These are phyloP conservation scores for Masticophis lateralis DNA, from an alignment of 2,797 vertebrate species.

Conservation along the genomic window DNA sequence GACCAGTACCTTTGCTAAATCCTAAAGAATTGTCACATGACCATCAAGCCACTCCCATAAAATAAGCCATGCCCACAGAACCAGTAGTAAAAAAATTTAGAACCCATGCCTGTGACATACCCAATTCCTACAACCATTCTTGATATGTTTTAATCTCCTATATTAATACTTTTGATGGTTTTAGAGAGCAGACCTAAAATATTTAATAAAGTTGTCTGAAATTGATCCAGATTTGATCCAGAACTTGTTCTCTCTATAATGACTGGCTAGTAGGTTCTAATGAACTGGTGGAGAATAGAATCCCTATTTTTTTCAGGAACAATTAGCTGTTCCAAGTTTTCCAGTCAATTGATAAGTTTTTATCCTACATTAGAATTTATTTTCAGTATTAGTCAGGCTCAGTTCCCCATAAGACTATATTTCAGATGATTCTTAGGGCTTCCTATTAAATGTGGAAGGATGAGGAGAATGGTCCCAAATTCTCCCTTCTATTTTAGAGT, in stretches of 20 bases:
- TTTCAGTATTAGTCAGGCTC: neutral
- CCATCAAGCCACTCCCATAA: too few species aligned
- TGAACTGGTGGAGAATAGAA: neutral
- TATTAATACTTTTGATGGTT: neutral
- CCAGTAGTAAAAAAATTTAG: too few species aligned
- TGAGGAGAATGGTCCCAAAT: neutral
- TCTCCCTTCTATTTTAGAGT: neutral
- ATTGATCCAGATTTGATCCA: neutral
- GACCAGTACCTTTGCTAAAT: too few species aligned
- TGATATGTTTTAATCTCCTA: too few species aligned
- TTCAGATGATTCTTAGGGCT: neutral
- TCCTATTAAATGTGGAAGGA: neutral
- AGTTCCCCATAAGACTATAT: neutral
- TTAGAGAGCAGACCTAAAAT: neutral
- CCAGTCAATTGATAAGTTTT: neutral
- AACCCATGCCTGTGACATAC: neutral
- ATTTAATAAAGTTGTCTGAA: neutral
- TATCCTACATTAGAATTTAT: neutral
- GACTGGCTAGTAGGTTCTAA: neutral
- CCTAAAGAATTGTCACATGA: too few species aligned
- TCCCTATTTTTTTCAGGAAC: neutral
- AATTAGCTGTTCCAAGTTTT: neutral
- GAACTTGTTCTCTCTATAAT: neutral
- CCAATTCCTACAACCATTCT: neutral
- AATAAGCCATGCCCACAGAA: too few species aligned